Conservation (phyloP, 1,140 invertebrate species). For the Colletes latitarsis region DNA sequence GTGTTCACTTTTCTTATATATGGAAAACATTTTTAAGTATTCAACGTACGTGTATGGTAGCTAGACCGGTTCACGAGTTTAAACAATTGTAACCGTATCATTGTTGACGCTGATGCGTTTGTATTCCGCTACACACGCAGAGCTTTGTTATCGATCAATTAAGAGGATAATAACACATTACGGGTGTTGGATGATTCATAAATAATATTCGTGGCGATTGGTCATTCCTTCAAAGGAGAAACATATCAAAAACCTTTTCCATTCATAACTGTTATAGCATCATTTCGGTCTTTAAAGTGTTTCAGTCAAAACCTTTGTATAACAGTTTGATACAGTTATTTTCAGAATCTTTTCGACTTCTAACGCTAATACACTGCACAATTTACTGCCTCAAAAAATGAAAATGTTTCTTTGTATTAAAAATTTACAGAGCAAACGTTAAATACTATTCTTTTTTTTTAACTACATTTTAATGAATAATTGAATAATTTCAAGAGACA, state of each 20-base stretch:
- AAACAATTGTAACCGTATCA: conserved; percentile 7
- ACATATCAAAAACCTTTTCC: neutral
- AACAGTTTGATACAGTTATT: too few species aligned
- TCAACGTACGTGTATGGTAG: neutral
- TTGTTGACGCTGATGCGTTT: conserved; percentile 7
- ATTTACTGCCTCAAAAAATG: conserved; percentile 32
- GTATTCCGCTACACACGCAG: neutral
- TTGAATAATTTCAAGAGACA: neutral
- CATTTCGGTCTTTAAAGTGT: too few species aligned
- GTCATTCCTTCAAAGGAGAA: neutral
- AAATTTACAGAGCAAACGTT: neutral
- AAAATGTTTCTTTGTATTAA: conserved; percentile 8
- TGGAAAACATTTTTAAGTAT: conserved; percentile 23
- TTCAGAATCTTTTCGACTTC: too few species aligned
- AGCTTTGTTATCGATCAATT: neutral
- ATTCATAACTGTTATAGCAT: too few species aligned
- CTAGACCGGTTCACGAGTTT: neutral
- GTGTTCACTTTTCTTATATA: conserved; percentile 49
- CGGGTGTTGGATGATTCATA: neutral
- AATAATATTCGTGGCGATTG: neutral
- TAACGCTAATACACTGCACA: conserved; percentile 20
- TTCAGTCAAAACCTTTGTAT: too few species aligned
- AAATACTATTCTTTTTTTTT: neutral
- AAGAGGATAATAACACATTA: neutral
- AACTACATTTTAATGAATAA: too few species aligned